A percentile compares a stretch with the other conserved stretches of the same genome.
These are phyloP conservation scores for Ara ararauna DNA, from an alignment of 2,797 vertebrate genomes.

Conservation along the genomic window DNA sequence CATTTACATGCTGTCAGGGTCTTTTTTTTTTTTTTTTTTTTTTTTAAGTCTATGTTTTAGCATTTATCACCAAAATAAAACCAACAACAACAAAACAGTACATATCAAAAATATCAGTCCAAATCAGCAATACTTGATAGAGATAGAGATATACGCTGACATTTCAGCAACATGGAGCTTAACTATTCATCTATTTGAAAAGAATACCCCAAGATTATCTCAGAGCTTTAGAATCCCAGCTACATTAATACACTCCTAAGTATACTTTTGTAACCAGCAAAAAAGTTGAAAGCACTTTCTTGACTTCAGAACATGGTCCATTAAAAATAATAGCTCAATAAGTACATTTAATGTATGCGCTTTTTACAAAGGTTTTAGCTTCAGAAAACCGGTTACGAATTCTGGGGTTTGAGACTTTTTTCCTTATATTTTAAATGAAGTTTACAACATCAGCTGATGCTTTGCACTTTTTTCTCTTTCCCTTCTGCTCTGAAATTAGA, in stretches of 20 bases:
- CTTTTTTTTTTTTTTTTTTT: neutral
- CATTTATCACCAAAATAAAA: conserved; percentile 15
- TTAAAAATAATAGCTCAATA: neutral
- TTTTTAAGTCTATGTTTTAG: neutral
- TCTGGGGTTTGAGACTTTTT: neutral
- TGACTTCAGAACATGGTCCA: neutral
- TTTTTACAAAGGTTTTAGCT: neutral
- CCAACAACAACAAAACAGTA: neutral
- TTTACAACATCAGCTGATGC: neutral
- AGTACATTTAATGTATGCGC: neutral
- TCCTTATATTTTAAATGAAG: neutral
- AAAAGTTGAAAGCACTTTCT: conserved; percentile 6
- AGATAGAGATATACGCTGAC: neutral
- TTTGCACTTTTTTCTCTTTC: neutral
- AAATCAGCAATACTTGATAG: neutral
- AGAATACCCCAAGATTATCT: neutral
- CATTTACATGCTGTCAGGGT: conserved; percentile 11
- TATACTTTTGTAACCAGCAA: neutral
- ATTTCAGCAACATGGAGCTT: neutral
- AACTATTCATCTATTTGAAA: neutral
- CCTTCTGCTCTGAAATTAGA: neutral
- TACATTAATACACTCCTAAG: neutral
- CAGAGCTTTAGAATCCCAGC: neutral
- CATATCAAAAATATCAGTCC: neutral
- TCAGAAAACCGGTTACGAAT: neutral